Evolutionary conservation across 2,113 vertebrate genomes (phyloP), one percentile per base, ranked within the genome.

Genomic region (Spilogale gracilis): DNA sequence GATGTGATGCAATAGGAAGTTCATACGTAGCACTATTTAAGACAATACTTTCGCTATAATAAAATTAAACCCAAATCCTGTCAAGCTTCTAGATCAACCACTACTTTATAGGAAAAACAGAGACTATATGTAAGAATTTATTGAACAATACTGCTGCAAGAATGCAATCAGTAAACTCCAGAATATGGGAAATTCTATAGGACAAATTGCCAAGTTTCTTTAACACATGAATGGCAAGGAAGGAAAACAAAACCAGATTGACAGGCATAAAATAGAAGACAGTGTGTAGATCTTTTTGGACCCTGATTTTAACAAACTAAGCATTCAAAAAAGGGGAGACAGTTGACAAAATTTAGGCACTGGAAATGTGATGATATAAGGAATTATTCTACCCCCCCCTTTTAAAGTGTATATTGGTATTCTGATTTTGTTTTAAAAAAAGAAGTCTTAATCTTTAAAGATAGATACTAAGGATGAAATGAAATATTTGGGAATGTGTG

Each of bases 221-320:
- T 89, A 87, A 87, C n/a, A 95, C 69, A 79, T 65, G 58, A 74
- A 50, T 76, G 67, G 43, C 58, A 82, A 65, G 30, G 83, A n/a
- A 83, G 32, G 69, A 58, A 89, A 83, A 69, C 17, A 56, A 21
- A 89, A 10, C 48, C 87, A 89, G 56, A 50, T 38, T 67, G 30
- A 45, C 12, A 65, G 43, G 32, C 32, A 83, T 91, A 38, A 43
- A 91, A 58, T 48, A 54, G 90, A 63, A 76, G 67, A 91, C 27
- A 85, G 1, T 30, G 2, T 61, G 23, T 85, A 50, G 30, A 45
- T 95, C 27, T 16, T 50, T 91, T 91, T 85, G 61, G 30, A 79
- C 91, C 16, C 12, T 84, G 80, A 45, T 84, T 91, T 95, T 78
- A 91, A 85, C 30, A 67, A 89, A 65, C 11, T 60, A 65, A 63